Base-by-base conservation (phyloP, 2,888 invertebrate genomes). In the Leptinotarsa juncta region DNA sequence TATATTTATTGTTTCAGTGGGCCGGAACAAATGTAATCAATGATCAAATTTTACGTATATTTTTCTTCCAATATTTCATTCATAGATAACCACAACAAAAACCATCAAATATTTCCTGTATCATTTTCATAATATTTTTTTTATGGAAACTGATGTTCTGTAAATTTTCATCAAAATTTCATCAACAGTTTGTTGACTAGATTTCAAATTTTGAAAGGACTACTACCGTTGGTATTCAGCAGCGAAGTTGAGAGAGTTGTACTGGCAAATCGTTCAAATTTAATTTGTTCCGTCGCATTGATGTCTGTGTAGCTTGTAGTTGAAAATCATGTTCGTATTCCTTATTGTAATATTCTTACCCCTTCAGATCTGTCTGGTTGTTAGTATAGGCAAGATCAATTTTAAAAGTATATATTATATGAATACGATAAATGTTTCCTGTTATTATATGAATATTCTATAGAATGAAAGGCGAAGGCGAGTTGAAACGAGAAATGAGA, bases 381-480 rank as follows among this genome's bases (percentile, higher is more conserved):
- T 87, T 87, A 87, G 87, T 81, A 83, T 86, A 87, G 86, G 83
- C 85, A 85, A 86, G 87, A 87, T 87, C 86, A 85, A 85, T 87
- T 85, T 87, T 81, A 81, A 86, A 86, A 86, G 82, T 86, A 86
- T 86, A 87, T 87, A 87, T 87, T 88, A 88, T 88, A 88, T 88
- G 72, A 77, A 77, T 76, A 76, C 73, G 76, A 78, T 78, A 87
- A 88, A 88, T 88, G 88, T 88, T 88, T 88, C 88, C 87, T 88
- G 88, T 88, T 88, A 88, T 85, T 86, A 86, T 85, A 86, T 88
- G 85, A 87, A 88, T 87, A 87, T 87, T 87, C 86, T 88, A 87
- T 87, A 84, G 79, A 77, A 72, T 88, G 89, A 88, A 74, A 71
- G 77, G 74, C 75, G 67, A 75, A 78, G 85, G 86, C 85, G 83